Evolutionary conservation across 2,888 invertebrate species (phyloP).

Genomic region (Torymus aiolomorphi): DNA sequence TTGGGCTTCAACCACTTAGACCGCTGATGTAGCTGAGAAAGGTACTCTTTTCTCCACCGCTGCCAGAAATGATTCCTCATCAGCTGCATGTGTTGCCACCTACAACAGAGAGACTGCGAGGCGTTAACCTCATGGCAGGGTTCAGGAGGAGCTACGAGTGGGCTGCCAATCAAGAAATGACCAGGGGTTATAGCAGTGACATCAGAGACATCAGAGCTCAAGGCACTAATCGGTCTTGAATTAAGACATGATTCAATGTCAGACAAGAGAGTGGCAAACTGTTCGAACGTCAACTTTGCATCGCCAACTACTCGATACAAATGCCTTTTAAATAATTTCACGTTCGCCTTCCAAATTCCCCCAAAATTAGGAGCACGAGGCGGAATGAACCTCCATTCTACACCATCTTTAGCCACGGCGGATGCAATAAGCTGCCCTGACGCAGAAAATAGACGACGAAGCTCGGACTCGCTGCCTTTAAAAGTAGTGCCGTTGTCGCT

Average conservation of each 20-base stretch:
- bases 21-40: no score
- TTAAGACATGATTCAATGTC: not conserved
- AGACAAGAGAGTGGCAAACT: not conserved
- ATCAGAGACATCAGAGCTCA: not conserved
- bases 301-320: no score
- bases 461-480: not conserved
- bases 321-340: no score
- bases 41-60: no score
- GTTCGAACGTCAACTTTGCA: not conserved
- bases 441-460: not conserved
- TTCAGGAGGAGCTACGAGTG: not conserved
- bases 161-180: not conserved
- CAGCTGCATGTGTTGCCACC: not conserved
- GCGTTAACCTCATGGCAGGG: not conserved
- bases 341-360: not conserved
- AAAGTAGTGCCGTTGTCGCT: not conserved
- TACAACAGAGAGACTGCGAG: not conserved
- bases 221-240: not conserved
- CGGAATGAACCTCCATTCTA: not conserved
- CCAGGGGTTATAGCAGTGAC: not conserved
- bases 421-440: not conserved
- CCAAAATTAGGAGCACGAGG: constrained; percentile 3
- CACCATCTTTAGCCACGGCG: no score
- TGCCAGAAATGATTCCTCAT: no score
- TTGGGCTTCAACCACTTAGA: no score